phyloP scores from a whole-genome alignment of 2,113 vertebrate species.

The Diphyllodes magnificus region DNA sequence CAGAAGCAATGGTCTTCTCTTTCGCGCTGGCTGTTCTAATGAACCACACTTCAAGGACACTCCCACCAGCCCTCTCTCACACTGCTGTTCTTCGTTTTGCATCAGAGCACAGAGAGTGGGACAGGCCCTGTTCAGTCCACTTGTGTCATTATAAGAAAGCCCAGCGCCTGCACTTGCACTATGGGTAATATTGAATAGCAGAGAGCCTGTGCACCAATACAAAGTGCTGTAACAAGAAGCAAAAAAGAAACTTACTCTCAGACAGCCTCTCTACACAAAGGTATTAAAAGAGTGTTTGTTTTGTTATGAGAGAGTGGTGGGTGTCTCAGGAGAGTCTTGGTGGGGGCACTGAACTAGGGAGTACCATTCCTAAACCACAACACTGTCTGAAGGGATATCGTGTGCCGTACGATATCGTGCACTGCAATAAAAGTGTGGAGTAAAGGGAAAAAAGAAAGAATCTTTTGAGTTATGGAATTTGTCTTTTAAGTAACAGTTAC shows the following conservation, averaged over 20 bases:
- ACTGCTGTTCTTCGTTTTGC: neutral
- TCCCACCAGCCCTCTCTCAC: neutral
- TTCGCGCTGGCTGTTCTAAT: neutral
- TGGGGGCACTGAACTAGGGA: neutral
- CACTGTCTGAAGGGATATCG: neutral
- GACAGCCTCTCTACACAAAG: neutral
- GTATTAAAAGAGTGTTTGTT: neutral
- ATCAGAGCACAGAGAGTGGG: neutral
- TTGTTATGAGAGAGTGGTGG: neutral
- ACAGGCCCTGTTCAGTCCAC: neutral
- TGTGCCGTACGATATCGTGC: fast-evolving
- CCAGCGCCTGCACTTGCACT: neutral
- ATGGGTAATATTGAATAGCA: neutral
- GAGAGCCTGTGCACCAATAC: neutral
- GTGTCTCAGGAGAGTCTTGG: neutral
- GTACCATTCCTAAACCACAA: neutral
- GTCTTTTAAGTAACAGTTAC: neutral
- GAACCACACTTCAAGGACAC: neutral
- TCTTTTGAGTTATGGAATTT: neutral
- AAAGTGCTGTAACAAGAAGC: neutral
- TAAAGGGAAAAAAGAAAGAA: neutral
- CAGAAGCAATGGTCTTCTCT: neutral
- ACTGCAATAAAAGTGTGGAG: neutral
- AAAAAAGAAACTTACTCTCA: neutral
- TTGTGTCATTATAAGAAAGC: neutral